Base-by-base conservation (phyloP, 2,797 vertebrate species). In the Poeciliopsis turneri region DNA sequence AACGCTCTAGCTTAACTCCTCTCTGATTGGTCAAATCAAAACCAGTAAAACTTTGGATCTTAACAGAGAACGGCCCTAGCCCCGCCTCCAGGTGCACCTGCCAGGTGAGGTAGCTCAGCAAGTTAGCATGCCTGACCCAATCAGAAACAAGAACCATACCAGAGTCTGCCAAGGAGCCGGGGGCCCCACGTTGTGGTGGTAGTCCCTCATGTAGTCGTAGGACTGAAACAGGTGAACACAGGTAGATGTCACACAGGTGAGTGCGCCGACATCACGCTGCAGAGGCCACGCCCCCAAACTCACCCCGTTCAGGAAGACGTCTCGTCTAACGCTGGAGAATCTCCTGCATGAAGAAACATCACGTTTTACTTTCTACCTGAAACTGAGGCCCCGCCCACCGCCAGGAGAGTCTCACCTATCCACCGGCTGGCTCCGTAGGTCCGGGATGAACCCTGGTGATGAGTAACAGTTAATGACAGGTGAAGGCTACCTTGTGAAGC, bases 301-400 rank as follows among this genome's bases (percentile, higher is more conserved):
- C 95, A 99, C 98, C 96, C 98, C 98, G 68, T 99, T 99, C 89
- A 99, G 97, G 92, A 99, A 99, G 33, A 99, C 97, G 87, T 99
- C 98, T 88, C 98, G 95, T 53, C 98, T 96, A 72, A 99, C 97
- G 84, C 96, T 96, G 91, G 98, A 97, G 95, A 99, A 99, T 87
- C 98, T 96, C 94, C 98, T 96, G 76, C n/a, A 84, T 82, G 55
- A 33, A 2, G 86, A 49, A 94, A 87, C 83, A 81, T 46, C 11
- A 36, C 9, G 20, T 71, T 18, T 30, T 18, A 55, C 36, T 57
- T 15, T 25, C 20, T n/a, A 23, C 4, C 12, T 18, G 3, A 43
- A 43, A 13, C 30, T 43, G 5, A 18, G 30, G 69, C 75, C 39
- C 69, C 45, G n/a, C 74, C 77, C 4, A 57, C 74, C 69, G 72